Conservation (phyloP, 2,113 vertebrate genomes). For the Podilymbus podiceps region DNA sequence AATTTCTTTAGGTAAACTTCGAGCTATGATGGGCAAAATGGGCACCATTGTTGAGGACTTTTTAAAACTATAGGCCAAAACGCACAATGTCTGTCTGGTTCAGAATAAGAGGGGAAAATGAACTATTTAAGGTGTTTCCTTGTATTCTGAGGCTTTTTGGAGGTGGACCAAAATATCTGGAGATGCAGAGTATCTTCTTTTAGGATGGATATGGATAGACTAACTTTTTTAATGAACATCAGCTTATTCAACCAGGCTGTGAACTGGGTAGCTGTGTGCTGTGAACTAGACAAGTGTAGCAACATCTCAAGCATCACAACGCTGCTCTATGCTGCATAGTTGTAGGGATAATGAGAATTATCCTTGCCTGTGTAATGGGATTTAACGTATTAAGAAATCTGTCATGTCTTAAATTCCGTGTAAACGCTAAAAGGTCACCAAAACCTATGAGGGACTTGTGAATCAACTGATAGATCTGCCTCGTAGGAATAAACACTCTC, state of each 20-base stretch:
- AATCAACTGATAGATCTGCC: not conserved
- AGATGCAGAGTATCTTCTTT: not conserved
- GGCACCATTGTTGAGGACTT: fast-evolving
- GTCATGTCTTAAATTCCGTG: not conserved
- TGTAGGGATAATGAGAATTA: not conserved
- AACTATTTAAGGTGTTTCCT: fast-evolving
- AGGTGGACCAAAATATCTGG: not conserved
- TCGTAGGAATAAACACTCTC: not conserved
- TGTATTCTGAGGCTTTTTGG: not conserved
- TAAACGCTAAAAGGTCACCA: not conserved
- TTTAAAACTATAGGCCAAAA: not conserved
- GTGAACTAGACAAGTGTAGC: not conserved
- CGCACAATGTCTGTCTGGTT: not conserved
- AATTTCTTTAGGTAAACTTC: not conserved
- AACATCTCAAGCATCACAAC: not conserved
- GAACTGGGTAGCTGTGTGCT: not conserved
- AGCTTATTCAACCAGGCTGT: not conserved
- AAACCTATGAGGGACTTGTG: not conserved
- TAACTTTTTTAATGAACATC: not conserved
- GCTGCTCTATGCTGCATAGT: not conserved
- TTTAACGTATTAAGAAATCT: not conserved
- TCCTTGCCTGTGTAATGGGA: not conserved
- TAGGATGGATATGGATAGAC: not conserved
- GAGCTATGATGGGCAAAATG: not conserved
- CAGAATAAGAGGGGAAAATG: not conserved